phyloP scores from a whole-genome alignment of 2,888 invertebrate genomes.

The Tipula lateralis region DNA sequence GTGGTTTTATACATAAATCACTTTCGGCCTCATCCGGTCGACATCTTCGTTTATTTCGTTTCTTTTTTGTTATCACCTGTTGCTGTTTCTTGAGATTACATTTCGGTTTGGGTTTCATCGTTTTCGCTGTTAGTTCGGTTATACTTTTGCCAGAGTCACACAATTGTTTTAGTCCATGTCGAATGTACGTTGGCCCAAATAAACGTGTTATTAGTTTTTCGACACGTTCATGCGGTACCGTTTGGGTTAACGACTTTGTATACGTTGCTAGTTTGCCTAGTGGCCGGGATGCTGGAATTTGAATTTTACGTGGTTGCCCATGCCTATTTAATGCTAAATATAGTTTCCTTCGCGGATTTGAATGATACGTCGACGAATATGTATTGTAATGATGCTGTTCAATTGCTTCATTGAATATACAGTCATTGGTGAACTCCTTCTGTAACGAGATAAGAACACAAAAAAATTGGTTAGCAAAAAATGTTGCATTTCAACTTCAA shows the following conservation, averaged over 20 bases:
- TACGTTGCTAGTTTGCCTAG: conserved; percentile 71
- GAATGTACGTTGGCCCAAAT: conserved; percentile 49
- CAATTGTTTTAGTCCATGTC: conserved; percentile 50
- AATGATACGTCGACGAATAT: conserved; percentile 71
- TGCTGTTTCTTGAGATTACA: conserved; percentile 41
- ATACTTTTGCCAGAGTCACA: conserved; percentile 50
- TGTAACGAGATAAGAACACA: conserved; percentile 58
- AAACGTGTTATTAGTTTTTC: conserved; percentile 53
- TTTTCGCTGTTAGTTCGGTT: conserved; percentile 46
- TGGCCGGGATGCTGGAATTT: conserved; percentile 61
- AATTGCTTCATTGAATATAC: conserved; percentile 82
- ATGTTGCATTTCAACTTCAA: conserved; percentile 41
- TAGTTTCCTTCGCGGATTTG: conserved; percentile 63
- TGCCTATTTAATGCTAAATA: conserved; percentile 72
- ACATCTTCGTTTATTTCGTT: conserved; percentile 43
- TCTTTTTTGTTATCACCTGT: conserved; percentile 40
- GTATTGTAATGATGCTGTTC: conserved; percentile 82
- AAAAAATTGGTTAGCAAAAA: neutral
- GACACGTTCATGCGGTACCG: conserved; percentile 52
- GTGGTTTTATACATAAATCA: conserved; percentile 31
- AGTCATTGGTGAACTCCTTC: conserved; percentile 78
- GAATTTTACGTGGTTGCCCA: conserved; percentile 68
- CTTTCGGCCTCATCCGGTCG: conserved; percentile 35
- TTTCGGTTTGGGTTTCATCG: conserved; percentile 49
- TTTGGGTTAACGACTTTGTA: conserved; percentile 63